Evolutionary conservation across 2,888 invertebrate species (phyloP).

Genomic region (Aphodius sticticus): DNA sequence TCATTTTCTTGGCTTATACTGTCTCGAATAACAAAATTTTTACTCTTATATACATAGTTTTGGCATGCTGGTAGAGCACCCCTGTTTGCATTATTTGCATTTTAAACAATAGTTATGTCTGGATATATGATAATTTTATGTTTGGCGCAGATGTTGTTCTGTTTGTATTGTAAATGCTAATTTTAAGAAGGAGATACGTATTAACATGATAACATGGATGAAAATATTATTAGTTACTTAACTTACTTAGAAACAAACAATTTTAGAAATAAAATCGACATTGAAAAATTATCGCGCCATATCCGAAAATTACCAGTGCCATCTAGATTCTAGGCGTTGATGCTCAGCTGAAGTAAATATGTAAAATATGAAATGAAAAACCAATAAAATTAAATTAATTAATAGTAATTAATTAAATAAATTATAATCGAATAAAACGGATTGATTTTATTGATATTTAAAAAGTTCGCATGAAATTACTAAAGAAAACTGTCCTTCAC

Average conservation of each 20-base stretch:
- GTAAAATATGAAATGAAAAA: too few relatives aligned
- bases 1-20: neutral
- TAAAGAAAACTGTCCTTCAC: too few relatives aligned
- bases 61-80: neutral
- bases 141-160: neutral
- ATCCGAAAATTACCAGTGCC: conserved; percentile 6
- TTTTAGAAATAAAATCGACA: conserved; percentile 8
- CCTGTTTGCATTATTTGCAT: neutral
- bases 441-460: too few relatives aligned
- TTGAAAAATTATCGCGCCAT: neutral
- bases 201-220: conserved; percentile 9
- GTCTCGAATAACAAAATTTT: neutral
- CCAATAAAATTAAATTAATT: too few relatives aligned
- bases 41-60: neutral
- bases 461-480: too few relatives aligned
- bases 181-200: neutral
- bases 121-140: neutral
- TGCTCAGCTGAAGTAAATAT: too few relatives aligned
- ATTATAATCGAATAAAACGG: too few relatives aligned
- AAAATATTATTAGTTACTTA: conserved; percentile 5
- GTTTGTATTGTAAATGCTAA: neutral
- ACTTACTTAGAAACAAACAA: too few relatives aligned
- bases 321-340: neutral
- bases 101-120: neutral
- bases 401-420: too few relatives aligned